Evolutionary conservation across 1,140 invertebrate genomes (phyloP), one percentile per base, ranked within the genome.

Genomic region (Drosophila tristis): DNA sequence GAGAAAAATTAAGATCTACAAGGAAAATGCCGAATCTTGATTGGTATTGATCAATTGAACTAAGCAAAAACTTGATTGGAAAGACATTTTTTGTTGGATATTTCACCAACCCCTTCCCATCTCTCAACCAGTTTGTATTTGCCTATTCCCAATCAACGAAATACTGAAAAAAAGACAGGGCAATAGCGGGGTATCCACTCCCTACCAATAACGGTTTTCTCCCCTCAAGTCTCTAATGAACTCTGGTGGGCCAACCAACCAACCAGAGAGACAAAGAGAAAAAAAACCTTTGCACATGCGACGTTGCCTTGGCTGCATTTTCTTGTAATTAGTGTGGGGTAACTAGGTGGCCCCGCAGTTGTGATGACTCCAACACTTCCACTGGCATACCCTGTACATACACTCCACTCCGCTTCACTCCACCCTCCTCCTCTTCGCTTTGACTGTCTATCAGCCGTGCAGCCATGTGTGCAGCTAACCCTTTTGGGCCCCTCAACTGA

Each of bases 391-490:
- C 31, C 2, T 31, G 6, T 4, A 5, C 2, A 29, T 29, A 29
- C 7, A 29, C 31, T 9, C 3, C 31, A 35, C 31, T 3, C 31
- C 8, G 9, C 31, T 11, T 29, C 26, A 7, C 26, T 29, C 20
- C 31, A 29, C 25, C 31, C 26, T 26, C 15, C 15, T 0, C 1
- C 8, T 25, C 59, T 16, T 8, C 39, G 25, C 58, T 59, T 42
- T 7, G 15, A 31, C 78, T 80, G 80, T 85, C 76, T 76, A 65
- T 85, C 80, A 84, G 80, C 66, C 80, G 71, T 50, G 65, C 80
- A 84, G 80, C 76, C 80, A 85, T 84, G 80, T 84, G 80, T 84
- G 80, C 80, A 85, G 67, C 48, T 71, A 74, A 71, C 67, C 65
- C 67, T 70, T 71, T 68, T 71, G 47, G 54, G 74, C 74, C 80